A percentile compares a stretch with the other conserved stretches of the same genome.
These are phyloP conservation scores for Rhinatrema bivittatum DNA, from an alignment of 2,797 vertebrate species.

Conservation along the genomic window DNA sequence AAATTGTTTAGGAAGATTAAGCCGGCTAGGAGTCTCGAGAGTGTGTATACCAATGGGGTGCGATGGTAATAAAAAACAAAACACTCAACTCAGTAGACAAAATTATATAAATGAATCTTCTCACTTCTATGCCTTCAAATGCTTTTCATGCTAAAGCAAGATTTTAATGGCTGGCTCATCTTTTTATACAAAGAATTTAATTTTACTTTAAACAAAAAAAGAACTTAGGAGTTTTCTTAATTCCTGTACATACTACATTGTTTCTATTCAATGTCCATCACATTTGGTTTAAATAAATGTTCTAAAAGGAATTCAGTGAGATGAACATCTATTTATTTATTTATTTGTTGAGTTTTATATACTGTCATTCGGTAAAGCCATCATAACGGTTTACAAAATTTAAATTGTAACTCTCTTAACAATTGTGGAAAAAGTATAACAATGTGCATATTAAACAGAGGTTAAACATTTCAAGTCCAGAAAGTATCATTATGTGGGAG, in stretches of 20 bases:
- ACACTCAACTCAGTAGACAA: conserved; percentile 45
- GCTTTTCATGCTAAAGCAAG: conserved; percentile 28
- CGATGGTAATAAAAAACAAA: conserved; percentile 58
- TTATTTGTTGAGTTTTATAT: too few species aligned
- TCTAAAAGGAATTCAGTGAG: background rate
- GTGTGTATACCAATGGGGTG: conserved; percentile 36
- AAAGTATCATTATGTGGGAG: too few species aligned
- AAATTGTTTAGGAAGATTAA: conserved; percentile 73
- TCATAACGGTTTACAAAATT: too few species aligned
- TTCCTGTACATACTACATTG: conserved; percentile 3
- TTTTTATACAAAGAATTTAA: conserved; percentile 13
- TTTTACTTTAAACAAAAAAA: too few species aligned
- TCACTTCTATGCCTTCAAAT: conserved; percentile 26
- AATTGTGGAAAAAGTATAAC: too few species aligned
- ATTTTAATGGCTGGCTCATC: conserved; percentile 19
- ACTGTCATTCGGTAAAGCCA: too few species aligned
- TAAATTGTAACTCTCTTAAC: too few species aligned
- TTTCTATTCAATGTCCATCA: too few species aligned
- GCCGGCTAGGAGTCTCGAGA: conserved; percentile 57
- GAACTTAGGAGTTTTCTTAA: conserved; percentile 13
- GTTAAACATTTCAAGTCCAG: too few species aligned
- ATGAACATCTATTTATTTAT: too few species aligned
- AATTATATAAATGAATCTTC: conserved; percentile 40
- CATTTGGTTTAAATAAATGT: too few species aligned
- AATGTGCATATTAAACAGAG: too few species aligned